Percentiles rank a stretch among this genome's conserved stretches.
Conservation (phyloP, 2,797 vertebrate genomes). For the Cryptoblepharus egeriae region DNA sequence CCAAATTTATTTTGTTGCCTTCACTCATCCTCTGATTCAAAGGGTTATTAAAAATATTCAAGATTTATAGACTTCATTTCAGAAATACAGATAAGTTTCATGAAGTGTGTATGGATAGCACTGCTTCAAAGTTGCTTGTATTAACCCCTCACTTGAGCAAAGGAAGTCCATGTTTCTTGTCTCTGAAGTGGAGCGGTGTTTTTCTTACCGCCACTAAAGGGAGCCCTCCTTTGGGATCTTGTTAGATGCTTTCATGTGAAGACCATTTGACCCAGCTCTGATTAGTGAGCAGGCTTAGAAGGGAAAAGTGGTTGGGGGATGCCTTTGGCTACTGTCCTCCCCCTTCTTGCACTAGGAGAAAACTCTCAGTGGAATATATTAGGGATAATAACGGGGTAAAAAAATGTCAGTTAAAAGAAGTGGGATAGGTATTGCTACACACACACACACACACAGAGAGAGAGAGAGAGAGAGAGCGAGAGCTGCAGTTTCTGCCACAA, state of each 20-base stretch:
- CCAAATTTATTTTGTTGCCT: background rate
- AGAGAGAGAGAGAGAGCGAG: no score
- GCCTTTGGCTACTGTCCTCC: conserved; percentile 72
- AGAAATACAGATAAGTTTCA: conserved; percentile 59
- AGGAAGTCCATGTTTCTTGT: conserved; percentile 62
- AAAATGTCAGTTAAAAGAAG: conserved; percentile 73
- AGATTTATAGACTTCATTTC: conserved; percentile 63
- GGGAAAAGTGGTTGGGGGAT: conserved; percentile 69
- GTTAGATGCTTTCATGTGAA: conserved; percentile 83
- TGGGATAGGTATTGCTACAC: conserved; percentile 66
- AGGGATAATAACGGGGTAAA: conserved; percentile 77
- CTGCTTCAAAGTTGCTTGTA: conserved; percentile 72
- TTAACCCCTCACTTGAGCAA: conserved; percentile 62
- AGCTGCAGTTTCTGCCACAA: conserved; percentile 26
- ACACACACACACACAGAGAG: conserved; percentile 59
- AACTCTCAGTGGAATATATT: conserved; percentile 82
- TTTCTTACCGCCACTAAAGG: conserved; percentile 75
- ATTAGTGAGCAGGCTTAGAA: conserved; percentile 76
- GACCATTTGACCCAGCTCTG: conserved; percentile 81
- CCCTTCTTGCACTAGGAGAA: conserved; percentile 68
- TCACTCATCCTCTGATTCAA: conserved; percentile 17
- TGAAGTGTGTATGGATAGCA: conserved; percentile 61
- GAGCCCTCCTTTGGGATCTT: conserved; percentile 80
- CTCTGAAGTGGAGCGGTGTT: conserved; percentile 73
- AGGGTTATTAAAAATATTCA: conserved; percentile 40